Evolutionary conservation across 2,888 invertebrate genomes (phyloP).

Genomic region (Heliconius ethilla): DNA sequence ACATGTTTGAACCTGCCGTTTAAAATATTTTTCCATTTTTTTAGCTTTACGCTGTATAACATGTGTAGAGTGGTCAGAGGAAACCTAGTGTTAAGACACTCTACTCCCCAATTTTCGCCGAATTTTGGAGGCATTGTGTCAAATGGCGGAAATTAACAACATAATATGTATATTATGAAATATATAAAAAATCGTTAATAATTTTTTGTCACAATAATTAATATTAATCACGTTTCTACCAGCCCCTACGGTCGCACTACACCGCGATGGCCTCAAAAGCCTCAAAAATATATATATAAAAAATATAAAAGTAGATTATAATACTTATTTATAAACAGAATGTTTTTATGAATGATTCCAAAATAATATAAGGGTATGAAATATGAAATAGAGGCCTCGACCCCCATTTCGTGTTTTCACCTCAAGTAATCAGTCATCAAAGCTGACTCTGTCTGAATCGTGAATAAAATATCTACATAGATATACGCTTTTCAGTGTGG

Average conservation of each 20-base stretch:
- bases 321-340: neutral
- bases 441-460: conserved; percentile 48
- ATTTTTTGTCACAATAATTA: too few species aligned
- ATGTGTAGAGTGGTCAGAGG: too few species aligned
- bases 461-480: conserved; percentile 46
- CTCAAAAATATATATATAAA: neutral
- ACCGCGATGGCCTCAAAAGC: neutral
- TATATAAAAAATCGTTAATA: too few species aligned
- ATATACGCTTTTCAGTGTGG: conserved; percentile 41
- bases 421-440: conserved; percentile 58
- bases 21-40: neutral
- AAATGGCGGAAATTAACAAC: neutral
- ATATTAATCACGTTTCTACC: neutral
- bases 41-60: neutral
- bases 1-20: neutral
- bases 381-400: conserved; percentile 35
- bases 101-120: neutral
- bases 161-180: too few species aligned
- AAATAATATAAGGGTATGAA: conserved; percentile 31
- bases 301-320: neutral
- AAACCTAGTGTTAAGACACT: neutral
- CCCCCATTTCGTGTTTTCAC: conserved; percentile 46
- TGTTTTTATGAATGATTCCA: conserved; percentile 13
- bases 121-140: neutral
- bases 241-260: neutral